Conservation (phyloP, 2,888 invertebrate species). For the Tenodera sinensis region DNA sequence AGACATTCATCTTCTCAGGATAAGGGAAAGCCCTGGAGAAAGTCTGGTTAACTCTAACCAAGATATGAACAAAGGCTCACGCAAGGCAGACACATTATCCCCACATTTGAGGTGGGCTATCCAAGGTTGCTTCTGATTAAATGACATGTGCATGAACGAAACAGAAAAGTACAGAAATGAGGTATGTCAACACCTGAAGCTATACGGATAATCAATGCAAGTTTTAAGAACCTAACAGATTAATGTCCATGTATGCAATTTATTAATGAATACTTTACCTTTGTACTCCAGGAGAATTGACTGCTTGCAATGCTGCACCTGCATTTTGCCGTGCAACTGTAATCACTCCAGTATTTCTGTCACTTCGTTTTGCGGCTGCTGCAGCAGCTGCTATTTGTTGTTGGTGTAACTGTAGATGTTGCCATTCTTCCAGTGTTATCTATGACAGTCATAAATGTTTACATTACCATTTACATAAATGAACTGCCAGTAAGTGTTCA, state of each 20-base stretch:
- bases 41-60: too few species aligned
- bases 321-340: not conserved
- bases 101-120: too few species aligned
- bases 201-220: not conserved
- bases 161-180: too few species aligned
- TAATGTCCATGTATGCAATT: not conserved
- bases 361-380: not conserved
- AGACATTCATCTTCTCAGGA: too few species aligned
- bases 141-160: too few species aligned
- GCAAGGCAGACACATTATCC: too few species aligned
- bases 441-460: not conserved
- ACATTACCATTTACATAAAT: not conserved
- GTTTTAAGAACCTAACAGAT: not conserved
- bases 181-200: not conserved
- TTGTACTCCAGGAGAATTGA: not conserved
- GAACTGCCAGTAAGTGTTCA: not conserved
- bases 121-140: too few species aligned
- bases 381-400: not conserved
- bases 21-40: too few species aligned
- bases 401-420: not conserved
- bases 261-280: not conserved
- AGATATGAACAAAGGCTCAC: too few species aligned
- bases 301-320: not conserved
- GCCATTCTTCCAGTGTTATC: conserved; percentile 1
- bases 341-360: conserved; percentile 1